phyloP scores from a whole-genome alignment of 2,113 vertebrate genomes.

The Ifrita kowaldi region DNA sequence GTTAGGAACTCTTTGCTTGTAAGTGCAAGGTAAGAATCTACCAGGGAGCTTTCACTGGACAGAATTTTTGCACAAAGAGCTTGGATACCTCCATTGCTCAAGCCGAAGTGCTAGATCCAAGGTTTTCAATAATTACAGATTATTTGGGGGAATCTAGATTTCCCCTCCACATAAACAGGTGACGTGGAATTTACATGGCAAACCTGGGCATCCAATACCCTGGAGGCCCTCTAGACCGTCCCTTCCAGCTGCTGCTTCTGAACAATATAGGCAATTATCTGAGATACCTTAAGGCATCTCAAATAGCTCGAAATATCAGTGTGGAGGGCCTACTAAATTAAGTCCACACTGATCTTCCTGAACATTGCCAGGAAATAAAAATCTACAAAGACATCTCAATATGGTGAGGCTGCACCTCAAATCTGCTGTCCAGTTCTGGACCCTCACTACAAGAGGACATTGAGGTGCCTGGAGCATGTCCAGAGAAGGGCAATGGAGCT shows the following conservation, averaged over 20 bases:
- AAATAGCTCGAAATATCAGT: background rate
- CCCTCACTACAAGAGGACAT: background rate
- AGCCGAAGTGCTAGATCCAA: background rate
- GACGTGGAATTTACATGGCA: background rate
- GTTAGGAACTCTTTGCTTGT: background rate
- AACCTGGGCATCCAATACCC: background rate
- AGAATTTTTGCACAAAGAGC: background rate
- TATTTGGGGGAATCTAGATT: background rate
- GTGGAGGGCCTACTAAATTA: background rate
- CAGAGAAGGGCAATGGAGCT: background rate
- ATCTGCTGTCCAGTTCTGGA: background rate
- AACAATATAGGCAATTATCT: background rate
- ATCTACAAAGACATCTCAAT: background rate
- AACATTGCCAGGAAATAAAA: background rate
- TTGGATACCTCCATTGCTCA: background rate
- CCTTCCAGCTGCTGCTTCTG: background rate
- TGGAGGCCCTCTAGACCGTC: background rate
- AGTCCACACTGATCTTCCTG: background rate
- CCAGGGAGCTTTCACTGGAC: background rate
- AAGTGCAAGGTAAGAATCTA: background rate
- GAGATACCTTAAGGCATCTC: background rate
- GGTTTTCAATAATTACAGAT: background rate
- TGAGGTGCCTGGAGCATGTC: background rate
- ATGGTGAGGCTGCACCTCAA: background rate
- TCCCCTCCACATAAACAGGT: background rate